Conservation (phyloP, 2,113 vertebrate genomes). For the Psittacus erithacus region DNA sequence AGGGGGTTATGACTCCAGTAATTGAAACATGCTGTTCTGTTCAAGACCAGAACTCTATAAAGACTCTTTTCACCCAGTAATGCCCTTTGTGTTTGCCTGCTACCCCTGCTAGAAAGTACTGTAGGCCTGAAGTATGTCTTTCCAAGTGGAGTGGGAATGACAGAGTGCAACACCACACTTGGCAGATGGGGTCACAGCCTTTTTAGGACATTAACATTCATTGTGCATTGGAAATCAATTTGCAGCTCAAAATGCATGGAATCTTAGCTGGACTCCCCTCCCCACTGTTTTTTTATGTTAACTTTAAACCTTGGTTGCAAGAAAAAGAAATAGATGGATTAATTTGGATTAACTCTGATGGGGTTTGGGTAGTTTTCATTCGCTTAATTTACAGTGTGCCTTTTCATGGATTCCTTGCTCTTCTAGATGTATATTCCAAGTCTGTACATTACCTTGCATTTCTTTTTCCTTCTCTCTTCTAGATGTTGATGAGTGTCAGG, state of each 20-base stretch:
- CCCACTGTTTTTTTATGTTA: neutral
- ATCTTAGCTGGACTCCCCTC: neutral
- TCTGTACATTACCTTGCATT: neutral
- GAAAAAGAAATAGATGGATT: neutral
- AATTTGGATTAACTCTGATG: neutral
- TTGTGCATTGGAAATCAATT: constrained; percentile 49
- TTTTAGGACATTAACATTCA: constrained; percentile 21
- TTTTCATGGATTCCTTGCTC: neutral
- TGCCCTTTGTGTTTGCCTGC: constrained; percentile 67
- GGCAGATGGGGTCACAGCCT: constrained; percentile 56
- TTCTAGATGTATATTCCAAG: neutral
- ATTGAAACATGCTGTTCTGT: constrained; percentile 78
- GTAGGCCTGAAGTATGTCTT: constrained; percentile 39
- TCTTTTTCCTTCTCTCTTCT: neutral
- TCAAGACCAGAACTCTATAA: constrained; percentile 67
- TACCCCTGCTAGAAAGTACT: constrained; percentile 47
- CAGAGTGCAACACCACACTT: constrained; percentile 33
- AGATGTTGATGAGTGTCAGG: constrained; percentile 96
- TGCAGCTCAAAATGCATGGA: neutral
- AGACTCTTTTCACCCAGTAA: constrained; percentile 63
- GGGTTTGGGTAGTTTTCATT: neutral
- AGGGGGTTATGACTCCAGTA: constrained; percentile 73
- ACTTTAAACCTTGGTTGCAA: neutral
- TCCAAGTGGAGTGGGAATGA: constrained; percentile 47
- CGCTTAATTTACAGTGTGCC: neutral